phyloP scores from a whole-genome alignment of 2,797 vertebrate species.

The Chrysocyon brachyurus region DNA sequence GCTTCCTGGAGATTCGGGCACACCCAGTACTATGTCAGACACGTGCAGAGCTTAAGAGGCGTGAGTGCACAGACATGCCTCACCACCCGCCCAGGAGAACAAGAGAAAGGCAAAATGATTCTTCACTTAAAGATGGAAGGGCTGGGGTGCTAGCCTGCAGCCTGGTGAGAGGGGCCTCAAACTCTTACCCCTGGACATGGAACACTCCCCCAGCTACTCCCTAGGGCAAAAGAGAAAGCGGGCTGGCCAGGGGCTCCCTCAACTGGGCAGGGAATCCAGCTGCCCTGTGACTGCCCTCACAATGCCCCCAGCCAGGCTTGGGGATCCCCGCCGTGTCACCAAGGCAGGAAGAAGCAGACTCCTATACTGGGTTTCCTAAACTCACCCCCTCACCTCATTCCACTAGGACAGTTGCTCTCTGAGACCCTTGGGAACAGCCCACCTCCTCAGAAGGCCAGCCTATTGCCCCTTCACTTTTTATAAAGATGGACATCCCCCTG shows the following conservation, averaged over 20 bases:
- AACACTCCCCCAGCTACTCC: background rate
- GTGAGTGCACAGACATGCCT: background rate
- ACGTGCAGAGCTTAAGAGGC: background rate
- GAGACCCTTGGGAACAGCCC: background rate
- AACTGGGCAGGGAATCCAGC: background rate
- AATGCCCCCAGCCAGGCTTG: background rate
- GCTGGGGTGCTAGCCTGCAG: background rate
- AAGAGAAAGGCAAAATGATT: background rate
- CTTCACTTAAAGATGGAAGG: background rate
- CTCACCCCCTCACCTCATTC: background rate
- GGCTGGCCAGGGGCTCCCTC: background rate
- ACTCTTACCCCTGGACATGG: rapidly evolving
- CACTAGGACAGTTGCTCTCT: background rate
- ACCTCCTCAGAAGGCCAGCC: too few relatives aligned
- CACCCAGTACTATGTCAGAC: background rate
- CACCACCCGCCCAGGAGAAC: background rate
- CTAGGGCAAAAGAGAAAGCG: background rate
- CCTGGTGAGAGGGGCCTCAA: background rate
- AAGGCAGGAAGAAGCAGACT: background rate
- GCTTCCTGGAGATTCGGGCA: background rate
- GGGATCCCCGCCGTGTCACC: background rate
- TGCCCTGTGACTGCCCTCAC: background rate
- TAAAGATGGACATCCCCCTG: background rate
- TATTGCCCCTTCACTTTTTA: background rate
- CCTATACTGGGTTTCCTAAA: background rate